These are phyloP conservation scores for Rhea americana DNA, from an alignment of 2,113 vertebrate species.

Conservation along the genomic window DNA sequence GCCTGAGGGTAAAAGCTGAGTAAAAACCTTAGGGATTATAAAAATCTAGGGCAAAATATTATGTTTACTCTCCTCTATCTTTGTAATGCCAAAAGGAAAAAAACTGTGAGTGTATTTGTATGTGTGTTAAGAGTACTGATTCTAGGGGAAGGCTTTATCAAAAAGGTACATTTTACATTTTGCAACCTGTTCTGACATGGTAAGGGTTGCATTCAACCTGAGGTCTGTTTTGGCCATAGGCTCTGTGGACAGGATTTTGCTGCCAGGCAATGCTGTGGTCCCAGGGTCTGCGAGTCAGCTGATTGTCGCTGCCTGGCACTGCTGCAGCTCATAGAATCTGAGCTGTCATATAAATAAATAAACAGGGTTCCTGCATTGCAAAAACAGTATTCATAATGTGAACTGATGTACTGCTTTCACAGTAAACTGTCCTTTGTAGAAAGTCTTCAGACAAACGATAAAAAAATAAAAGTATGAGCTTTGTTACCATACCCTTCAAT, in stretches of 20 bases:
- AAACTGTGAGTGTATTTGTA: background rate
- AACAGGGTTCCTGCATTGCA: background rate
- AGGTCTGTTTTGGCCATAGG: background rate
- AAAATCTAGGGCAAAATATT: background rate
- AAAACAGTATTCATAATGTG: background rate
- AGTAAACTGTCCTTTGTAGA: background rate
- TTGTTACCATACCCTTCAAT: background rate
- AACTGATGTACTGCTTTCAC: background rate
- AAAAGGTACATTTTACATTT: slow-evolving; percentile 1
- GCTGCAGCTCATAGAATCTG: background rate
- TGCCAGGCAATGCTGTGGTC: background rate
- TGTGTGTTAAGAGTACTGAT: background rate
- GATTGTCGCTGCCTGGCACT: background rate
- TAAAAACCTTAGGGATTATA: background rate
- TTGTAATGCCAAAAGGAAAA: background rate
- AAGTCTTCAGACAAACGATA: background rate
- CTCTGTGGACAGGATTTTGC: background rate
- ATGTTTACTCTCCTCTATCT: background rate
- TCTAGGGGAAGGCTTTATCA: background rate
- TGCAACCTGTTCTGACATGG: background rate
- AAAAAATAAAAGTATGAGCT: background rate
- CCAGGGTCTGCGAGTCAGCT: background rate
- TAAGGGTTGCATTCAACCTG: background rate
- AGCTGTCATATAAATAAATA: slow-evolving; percentile 54
- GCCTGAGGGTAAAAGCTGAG: background rate